Evolutionary conservation across 2,888 invertebrate genomes (phyloP).

Genomic region (Dicyrtoma fusca): DNA sequence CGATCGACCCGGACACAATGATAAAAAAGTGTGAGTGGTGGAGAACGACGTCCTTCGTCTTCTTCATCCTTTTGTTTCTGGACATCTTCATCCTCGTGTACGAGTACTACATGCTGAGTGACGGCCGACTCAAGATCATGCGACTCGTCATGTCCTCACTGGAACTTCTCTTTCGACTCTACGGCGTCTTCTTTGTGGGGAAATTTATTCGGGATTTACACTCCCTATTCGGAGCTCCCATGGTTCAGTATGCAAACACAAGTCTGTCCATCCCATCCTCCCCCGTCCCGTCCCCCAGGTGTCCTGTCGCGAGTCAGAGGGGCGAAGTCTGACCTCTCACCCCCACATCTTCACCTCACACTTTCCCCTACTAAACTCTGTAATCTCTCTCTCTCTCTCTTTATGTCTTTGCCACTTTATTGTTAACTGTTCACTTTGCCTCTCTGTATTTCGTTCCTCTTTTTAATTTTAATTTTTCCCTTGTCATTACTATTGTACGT

Average conservation of each 20-base stretch:
- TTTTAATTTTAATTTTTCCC: too few species aligned
- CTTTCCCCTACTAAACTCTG: too few species aligned
- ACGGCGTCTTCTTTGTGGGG: constrained; percentile 52
- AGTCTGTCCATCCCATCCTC: constrained; percentile 46
- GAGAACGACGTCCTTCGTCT: constrained; percentile 46
- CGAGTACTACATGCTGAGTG: constrained; percentile 36
- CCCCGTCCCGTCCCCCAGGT: constrained; percentile 36
- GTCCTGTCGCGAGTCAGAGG: constrained; percentile 36
- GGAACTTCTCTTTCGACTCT: constrained; percentile 47
- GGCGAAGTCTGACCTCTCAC: constrained; percentile 17
- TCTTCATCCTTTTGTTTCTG: constrained; percentile 44
- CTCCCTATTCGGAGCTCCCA: constrained; percentile 50
- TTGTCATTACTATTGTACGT: too few species aligned
- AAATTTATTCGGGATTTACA: constrained; percentile 52
- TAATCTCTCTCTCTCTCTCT: too few species aligned
- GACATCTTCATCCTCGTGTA: constrained; percentile 50
- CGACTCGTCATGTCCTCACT: constrained; percentile 40
- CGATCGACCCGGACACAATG: constrained; percentile 54
- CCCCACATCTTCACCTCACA: too few species aligned
- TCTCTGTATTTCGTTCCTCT: too few species aligned
- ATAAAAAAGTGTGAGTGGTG: constrained; percentile 54
- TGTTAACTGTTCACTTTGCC: too few species aligned
- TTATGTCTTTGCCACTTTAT: too few species aligned
- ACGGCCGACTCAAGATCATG: constrained; percentile 35
- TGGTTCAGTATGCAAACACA: constrained; percentile 49